Evolutionary conservation across 2,113 vertebrate species (phyloP), one percentile per base, ranked within the genome.

Genomic region (Regulus satrapa): DNA sequence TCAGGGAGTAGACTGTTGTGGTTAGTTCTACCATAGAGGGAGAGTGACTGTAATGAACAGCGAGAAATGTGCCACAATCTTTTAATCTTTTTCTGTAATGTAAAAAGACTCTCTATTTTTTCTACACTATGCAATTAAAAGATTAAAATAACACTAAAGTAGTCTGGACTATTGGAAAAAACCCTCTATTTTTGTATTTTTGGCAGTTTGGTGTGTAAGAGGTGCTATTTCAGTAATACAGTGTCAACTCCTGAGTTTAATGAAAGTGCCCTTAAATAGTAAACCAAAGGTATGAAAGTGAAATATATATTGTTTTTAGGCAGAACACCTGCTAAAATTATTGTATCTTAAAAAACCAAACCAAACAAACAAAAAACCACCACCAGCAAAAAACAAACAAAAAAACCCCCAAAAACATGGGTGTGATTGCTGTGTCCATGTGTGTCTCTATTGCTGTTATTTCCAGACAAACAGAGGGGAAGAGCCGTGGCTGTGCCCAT

Each of bases 401-500:
- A n/a, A n/a, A n/a, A n/a, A n/a, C n/a, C n/a, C n/a, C n/a, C n/a
- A n/a, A n/a, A n/a, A n/a, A n/a, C n/a, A n/a, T n/a, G n/a, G n/a
- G 0, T 71, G 19, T 78, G 74, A 34, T 78, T 81, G 38, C 28
- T 66, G 51, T 41, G 48, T 66, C 45, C 18, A 1, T 0, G 14
- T 29, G 24, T 59, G 48, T 55, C 46, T 24, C 17, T 31, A 4
- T 9, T 7, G 18, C 31, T 49, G 29, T 64, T 81, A 9, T 31
- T 87, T 69, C 64, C 41, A 55, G 34, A 46, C 10, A 18, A 17
- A 11, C 1, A 2, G 2, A 25, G 9, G 23, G 12, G 8, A 49
- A 62, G 75, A 62, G 82, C 46, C 14, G 0, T 32, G 49, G 48
- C 63, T 4, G 0, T 64, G 63, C 31, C 46, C 0, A 0, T 29